A percentile compares a stretch with the other conserved stretches of the same genome.
phyloP scores from a whole-genome alignment of 2,113 vertebrate genomes.

The Columba livia region DNA sequence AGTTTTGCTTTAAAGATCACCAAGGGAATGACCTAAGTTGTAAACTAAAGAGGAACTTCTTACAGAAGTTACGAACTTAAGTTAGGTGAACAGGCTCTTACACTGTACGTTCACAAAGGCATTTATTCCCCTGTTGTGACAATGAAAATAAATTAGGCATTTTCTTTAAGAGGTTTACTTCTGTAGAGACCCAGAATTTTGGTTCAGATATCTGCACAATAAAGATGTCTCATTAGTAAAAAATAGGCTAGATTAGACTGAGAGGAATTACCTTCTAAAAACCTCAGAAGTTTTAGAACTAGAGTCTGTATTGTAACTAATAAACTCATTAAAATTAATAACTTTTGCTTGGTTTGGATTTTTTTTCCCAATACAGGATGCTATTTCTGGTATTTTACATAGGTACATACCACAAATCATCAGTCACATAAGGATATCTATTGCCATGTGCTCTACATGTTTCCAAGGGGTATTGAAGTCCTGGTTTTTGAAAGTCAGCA shows the following conservation, averaged over 20 bases:
- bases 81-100: not conserved
- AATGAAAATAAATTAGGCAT: not conserved
- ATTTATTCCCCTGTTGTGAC: not conserved
- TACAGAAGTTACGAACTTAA: not conserved
- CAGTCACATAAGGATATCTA: not conserved
- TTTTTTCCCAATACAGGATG: not conserved
- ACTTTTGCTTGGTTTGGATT: not conserved
- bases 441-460: not conserved
- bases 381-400: not conserved
- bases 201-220: not conserved
- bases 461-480: not conserved
- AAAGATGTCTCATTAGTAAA: not conserved
- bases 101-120: not conserved
- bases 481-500: not conserved
- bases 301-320: not conserved
- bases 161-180: not conserved
- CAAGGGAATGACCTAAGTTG: not conserved
- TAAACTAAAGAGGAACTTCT: not conserved
- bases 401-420: not conserved
- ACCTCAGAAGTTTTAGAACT: not conserved
- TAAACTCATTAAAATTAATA: not conserved
- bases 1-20: not conserved
- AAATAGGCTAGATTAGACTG: not conserved
- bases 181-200: not conserved
- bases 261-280: not conserved